Evolutionary conservation across 2,888 invertebrate genomes (phyloP).

Genomic region (Pomacea canaliculata): DNA sequence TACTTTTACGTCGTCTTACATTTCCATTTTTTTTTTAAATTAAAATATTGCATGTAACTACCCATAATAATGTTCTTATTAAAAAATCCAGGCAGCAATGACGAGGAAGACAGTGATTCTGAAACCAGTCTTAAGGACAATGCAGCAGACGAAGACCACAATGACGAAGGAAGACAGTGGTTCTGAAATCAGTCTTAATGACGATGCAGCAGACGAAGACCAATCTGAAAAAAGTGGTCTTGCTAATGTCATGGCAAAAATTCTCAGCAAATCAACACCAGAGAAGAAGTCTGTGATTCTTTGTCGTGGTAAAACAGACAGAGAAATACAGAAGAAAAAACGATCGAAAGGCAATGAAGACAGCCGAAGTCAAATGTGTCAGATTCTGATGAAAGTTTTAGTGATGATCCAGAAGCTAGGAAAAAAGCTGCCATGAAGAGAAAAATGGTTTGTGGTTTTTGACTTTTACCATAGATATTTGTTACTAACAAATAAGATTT

Average conservation of each 20-base stretch:
- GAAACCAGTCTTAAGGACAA: too few relatives aligned
- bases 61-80: too few relatives aligned
- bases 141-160: too few relatives aligned
- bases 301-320: conserved; percentile 49
- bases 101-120: too few relatives aligned
- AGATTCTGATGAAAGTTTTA: conserved; percentile 18
- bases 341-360: neutral
- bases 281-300: conserved; percentile 44
- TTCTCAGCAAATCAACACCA: conserved; percentile 46
- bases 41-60: too few relatives aligned
- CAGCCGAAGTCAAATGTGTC: neutral
- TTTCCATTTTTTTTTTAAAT: too few relatives aligned
- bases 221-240: conserved; percentile 11
- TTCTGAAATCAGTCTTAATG: too few relatives aligned
- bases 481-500: neutral
- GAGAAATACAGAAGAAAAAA: conserved; percentile 24
- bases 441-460: neutral
- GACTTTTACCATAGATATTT: neutral
- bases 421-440: neutral
- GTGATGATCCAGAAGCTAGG: conserved; percentile 1
- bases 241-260: conserved; percentile 33
- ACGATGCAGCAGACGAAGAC: neutral
- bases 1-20: too few relatives aligned
- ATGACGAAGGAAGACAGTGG: too few relatives aligned
- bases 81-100: too few relatives aligned